These are phyloP conservation scores for Aurelia aurita complex sp. Pacific DNA, from an alignment of 30 jellyfish, hydroid and myxozoan genomes.

Conservation along the genomic window DNA sequence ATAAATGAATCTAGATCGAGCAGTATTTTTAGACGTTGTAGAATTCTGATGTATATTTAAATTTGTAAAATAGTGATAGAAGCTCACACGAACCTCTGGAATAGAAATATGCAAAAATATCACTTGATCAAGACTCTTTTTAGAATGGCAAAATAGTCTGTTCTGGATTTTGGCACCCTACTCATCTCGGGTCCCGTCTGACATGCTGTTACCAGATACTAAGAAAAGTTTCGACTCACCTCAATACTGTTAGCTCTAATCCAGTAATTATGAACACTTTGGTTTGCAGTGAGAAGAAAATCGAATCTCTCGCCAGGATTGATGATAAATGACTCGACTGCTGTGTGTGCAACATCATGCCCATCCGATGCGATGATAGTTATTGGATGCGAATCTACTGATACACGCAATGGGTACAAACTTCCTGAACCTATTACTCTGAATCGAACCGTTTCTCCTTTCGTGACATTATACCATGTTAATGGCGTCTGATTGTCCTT, in stretches of 20 bases:
- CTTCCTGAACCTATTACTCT: conserved; percentile 86
- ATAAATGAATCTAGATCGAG: too few species aligned
- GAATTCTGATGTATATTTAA: too few species aligned
- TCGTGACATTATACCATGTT: conserved; percentile 70
- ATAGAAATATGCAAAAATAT: too few species aligned
- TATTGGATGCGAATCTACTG: conserved; percentile 81
- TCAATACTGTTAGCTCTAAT: conserved; percentile 83
- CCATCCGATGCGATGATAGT: conserved; percentile 87
- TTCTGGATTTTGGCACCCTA: too few species aligned
- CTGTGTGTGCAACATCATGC: conserved; percentile 57
- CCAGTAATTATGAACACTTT: conserved; percentile 80
- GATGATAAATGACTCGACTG: conserved; percentile 78
- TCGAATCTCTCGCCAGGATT: conserved; percentile 93
- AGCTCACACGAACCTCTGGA: too few species aligned
- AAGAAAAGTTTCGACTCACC: conserved; percentile 28
- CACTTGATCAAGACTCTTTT: too few species aligned
- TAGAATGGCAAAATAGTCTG: too few species aligned
- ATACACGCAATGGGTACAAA: conserved; percentile 82
- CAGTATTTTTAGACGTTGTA: too few species aligned
- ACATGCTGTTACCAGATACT: too few species aligned
- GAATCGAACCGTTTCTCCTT: conserved; percentile 76
- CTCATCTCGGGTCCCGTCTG: too few species aligned
- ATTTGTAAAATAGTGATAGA: too few species aligned
- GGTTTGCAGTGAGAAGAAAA: conserved; percentile 74
- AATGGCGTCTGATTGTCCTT: conserved; percentile 64